A percentile compares a stretch with the other conserved stretches of the same genome.
phyloP scores from a whole-genome alignment of 2,797 vertebrate species.

The Danionella dracula region DNA sequence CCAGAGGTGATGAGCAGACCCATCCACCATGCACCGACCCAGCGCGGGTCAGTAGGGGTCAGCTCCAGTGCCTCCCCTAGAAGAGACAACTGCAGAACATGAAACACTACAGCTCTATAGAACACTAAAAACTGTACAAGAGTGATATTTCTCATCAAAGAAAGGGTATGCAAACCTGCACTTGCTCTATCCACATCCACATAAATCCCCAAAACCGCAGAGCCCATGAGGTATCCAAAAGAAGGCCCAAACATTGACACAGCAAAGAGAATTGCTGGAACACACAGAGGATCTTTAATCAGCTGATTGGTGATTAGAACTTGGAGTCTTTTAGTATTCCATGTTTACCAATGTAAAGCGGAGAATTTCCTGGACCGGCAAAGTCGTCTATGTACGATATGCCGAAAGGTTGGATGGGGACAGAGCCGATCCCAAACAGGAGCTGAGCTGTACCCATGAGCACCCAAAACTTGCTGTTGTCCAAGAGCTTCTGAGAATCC shows the following conservation, averaged over 20 bases:
- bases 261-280: slow-evolving; percentile 87
- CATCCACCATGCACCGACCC: slow-evolving; percentile 98
- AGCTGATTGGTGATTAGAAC: background rate
- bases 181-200: slow-evolving; percentile 80
- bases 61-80: slow-evolving; percentile 63
- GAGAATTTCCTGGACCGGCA: slow-evolving; percentile 80
- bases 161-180: slow-evolving; percentile 59
- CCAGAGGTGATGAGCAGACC: slow-evolving; percentile 82
- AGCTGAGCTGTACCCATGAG: slow-evolving; percentile 88
- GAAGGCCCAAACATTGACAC: slow-evolving; percentile 88
- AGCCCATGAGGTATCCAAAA: slow-evolving; percentile 88
- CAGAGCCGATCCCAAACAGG: slow-evolving; percentile 86
- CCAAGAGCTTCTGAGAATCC: slow-evolving; percentile 50
- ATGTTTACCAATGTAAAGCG: slow-evolving; percentile 83
- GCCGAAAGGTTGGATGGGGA: slow-evolving; percentile 96
- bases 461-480: slow-evolving; percentile 78
- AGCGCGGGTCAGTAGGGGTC: slow-evolving; percentile 78
- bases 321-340: background rate
- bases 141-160: background rate
- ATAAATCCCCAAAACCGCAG: slow-evolving; percentile 79
- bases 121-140: background rate
- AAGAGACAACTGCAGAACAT: background rate
- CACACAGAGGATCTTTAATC: slow-evolving; percentile 2
- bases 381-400: slow-evolving; percentile 95
- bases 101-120: background rate